A percentile compares a stretch with the other conserved stretches of the same genome.
Evolutionary conservation across 1,140 invertebrate species (phyloP).

Genomic region (Sminthurides bifidus): DNA sequence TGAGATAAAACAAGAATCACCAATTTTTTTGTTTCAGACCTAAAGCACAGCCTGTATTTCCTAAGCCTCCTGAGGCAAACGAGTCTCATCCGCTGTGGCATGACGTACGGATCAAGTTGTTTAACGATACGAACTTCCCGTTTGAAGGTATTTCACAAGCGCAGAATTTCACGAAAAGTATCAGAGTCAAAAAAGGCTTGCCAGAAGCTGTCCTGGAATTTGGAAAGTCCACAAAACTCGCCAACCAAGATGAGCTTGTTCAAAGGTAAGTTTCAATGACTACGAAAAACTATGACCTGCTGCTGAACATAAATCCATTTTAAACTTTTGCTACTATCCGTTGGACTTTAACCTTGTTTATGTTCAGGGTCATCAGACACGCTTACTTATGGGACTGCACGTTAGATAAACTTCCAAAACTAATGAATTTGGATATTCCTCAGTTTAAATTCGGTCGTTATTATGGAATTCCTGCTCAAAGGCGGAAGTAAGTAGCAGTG

Average conservation of each 20-base stretch:
- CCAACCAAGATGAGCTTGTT: constrained; percentile 35
- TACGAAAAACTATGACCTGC: not conserved
- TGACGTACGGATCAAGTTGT: constrained; percentile 44
- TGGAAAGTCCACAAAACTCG: constrained; percentile 33
- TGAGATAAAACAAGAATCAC: not conserved
- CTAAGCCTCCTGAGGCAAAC: constrained; percentile 33
- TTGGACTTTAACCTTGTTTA: constrained; percentile 2
- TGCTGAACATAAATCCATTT: not conserved
- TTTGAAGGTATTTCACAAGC: constrained; percentile 60
- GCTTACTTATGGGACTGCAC: constrained; percentile 65
- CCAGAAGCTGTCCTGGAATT: constrained; percentile 44
- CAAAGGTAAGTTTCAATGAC: constrained; percentile 38
- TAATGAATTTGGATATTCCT: constrained; percentile 53
- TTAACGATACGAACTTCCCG: constrained; percentile 50
- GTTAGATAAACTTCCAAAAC: constrained; percentile 60
- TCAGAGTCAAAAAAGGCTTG: constrained; percentile 46
- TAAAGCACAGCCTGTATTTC: constrained; percentile 15
- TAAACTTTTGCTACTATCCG: not conserved
- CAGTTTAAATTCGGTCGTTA: constrained; percentile 55
- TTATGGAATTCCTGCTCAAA: constrained; percentile 55
- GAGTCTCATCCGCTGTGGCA: constrained; percentile 52
- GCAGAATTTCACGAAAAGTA: constrained; percentile 57
- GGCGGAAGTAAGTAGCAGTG: constrained; percentile 53
- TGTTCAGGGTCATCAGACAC: constrained; percentile 47
- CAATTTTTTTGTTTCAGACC: constrained; percentile 17